Conservation (phyloP, 1,140 invertebrate genomes). For the Spodoptera frugiperda region DNA sequence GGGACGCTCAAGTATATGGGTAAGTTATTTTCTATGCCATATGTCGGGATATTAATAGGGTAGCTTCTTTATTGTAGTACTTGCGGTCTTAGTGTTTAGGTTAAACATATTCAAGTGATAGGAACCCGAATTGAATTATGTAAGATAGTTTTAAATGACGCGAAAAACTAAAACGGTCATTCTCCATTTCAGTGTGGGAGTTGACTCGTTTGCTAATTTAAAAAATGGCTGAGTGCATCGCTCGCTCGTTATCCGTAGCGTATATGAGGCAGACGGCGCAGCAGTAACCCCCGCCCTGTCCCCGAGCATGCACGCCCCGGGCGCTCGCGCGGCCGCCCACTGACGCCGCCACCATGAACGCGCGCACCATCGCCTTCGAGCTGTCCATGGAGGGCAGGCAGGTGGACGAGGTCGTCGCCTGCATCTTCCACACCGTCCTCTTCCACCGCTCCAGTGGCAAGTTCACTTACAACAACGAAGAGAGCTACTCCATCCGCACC, state of each 20-base stretch:
- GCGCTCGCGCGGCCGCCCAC: constrained; percentile 62
- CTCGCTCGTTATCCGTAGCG: constrained; percentile 46
- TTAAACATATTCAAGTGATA: not conserved
- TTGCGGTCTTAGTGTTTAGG: not conserved
- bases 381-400: constrained; percentile 96
- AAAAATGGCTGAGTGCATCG: constrained; percentile 69
- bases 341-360: constrained; percentile 91
- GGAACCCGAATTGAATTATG: not conserved
- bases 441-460: constrained; percentile 98
- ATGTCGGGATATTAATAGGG: not conserved
- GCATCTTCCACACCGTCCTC: constrained; percentile 97
- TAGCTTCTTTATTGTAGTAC: not conserved
- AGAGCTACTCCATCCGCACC: constrained; percentile 97
- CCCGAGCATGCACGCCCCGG: constrained; percentile 65
- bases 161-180: constrained; percentile 73
- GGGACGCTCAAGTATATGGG: constrained; percentile 97
- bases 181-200: constrained; percentile 81
- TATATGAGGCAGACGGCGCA: constrained; percentile 42
- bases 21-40: constrained; percentile 77
- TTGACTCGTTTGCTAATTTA: constrained; percentile 72
- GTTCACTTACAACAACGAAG: constrained; percentile 97
- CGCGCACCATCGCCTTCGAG: constrained; percentile 95
- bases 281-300: constrained; percentile 63
- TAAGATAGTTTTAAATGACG: constrained; percentile 26
- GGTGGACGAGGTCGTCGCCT: constrained; percentile 97